These are phyloP conservation scores for Brachionus rubens DNA, from an alignment of 1,140 invertebrate species.

Conservation along the genomic window DNA sequence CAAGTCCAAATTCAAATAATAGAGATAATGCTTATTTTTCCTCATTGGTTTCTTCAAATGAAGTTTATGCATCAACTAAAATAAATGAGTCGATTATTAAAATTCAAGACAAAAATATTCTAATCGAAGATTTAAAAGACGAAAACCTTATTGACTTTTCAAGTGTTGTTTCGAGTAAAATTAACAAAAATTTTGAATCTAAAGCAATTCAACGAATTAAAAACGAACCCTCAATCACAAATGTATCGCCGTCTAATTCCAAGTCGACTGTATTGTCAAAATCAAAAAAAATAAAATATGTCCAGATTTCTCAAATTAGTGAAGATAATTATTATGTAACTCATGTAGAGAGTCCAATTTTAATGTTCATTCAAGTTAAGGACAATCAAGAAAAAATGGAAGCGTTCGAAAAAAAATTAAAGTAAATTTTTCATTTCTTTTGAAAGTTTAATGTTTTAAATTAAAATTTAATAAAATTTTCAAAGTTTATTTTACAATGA, in stretches of 20 bases:
- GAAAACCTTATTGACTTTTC: neutral
- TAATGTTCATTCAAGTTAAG: neutral
- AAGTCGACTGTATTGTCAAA: too few species aligned
- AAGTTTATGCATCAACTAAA: too few species aligned
- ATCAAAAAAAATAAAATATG: conserved; percentile 23
- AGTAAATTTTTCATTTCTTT: neutral
- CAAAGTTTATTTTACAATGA: conserved; percentile 2
- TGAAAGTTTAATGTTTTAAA: neutral
- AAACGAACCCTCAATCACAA: neutral
- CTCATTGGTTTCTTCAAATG: too few species aligned
- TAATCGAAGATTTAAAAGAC: too few species aligned
- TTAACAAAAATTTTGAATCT: neutral
- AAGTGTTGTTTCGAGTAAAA: neutral
- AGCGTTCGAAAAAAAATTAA: conserved; percentile 6
- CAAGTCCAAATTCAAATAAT: too few species aligned
- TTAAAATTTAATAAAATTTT: neutral
- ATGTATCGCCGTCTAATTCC: neutral
- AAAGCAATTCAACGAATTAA: neutral
- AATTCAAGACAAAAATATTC: too few species aligned
- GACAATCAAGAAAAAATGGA: neutral
- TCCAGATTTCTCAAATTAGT: neutral
- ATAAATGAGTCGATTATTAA: too few species aligned
- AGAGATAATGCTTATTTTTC: too few species aligned
- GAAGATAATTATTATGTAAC: neutral
- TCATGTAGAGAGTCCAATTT: conserved; percentile 11